Evolutionary conservation across 2,888 invertebrate genomes (phyloP).

Genomic region (Lutraria lutraria): DNA sequence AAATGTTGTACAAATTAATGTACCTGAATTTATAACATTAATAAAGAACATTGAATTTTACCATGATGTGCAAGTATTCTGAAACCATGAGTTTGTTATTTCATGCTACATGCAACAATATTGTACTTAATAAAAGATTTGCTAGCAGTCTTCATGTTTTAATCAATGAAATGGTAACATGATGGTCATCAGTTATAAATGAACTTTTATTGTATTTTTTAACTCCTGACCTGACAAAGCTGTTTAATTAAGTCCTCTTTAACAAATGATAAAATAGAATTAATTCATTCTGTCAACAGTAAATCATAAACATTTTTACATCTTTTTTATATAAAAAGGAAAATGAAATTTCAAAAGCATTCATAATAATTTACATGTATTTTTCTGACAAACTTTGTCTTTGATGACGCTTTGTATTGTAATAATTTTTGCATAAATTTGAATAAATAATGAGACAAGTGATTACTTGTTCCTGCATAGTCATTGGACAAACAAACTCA

Average conservation of each 20-base stretch:
- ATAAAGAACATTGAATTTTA: no score
- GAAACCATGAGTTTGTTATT: no score
- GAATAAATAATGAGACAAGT: not conserved
- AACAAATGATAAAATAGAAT: not conserved
- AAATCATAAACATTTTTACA: not conserved
- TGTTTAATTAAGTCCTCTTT: not conserved
- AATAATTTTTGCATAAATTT: not conserved
- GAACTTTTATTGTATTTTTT: not conserved
- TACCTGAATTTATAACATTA: no score
- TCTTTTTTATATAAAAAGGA: conserved; percentile 2
- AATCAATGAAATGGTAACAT: not conserved
- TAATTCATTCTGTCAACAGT: not conserved
- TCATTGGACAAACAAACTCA: not conserved
- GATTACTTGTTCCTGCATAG: not conserved
- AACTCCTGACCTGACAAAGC: no score
- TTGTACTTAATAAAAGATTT: no score
- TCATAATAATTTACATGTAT: not conserved
- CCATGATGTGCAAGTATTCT: no score
- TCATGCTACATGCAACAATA: no score
- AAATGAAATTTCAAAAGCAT: conserved; percentile 19
- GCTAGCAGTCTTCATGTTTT: not conserved
- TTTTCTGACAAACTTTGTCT: not conserved
- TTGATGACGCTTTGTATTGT: not conserved
- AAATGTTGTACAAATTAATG: no score
- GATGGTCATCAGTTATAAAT: not conserved